A percentile compares a stretch with the other conserved stretches of the same genome.
These are phyloP conservation scores for Furcula furcula DNA, from an alignment of 2,888 invertebrate genomes.

Conservation along the genomic window DNA sequence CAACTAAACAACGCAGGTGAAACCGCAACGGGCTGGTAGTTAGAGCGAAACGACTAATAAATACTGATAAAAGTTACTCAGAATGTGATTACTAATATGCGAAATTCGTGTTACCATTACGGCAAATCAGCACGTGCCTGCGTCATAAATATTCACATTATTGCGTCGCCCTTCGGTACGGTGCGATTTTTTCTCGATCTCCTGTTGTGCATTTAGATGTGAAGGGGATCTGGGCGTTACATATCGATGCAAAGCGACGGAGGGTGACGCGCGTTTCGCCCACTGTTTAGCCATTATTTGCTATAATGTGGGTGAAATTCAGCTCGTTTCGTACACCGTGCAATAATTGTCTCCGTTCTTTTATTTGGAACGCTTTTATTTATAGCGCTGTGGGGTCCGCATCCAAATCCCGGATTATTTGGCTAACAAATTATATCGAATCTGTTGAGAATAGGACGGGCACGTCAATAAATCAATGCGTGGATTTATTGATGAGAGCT, in stretches of 20 bases:
- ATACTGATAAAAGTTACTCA: constrained; percentile 24
- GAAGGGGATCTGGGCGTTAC: constrained; percentile 72
- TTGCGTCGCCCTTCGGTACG: constrained; percentile 58
- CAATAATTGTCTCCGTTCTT: constrained; percentile 73
- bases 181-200: constrained; percentile 62
- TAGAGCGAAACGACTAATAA: background rate
- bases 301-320: constrained; percentile 79
- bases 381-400: constrained; percentile 48
- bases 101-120: constrained; percentile 71
- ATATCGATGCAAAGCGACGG: constrained; percentile 61
- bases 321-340: constrained; percentile 66
- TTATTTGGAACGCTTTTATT: constrained; percentile 59
- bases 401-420: constrained; percentile 78
- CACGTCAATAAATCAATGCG: constrained; percentile 75
- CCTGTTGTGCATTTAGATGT: constrained; percentile 76
- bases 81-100: constrained; percentile 70
- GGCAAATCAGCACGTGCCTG: constrained; percentile 73
- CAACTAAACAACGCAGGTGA: too few species aligned
- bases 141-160: constrained; percentile 78
- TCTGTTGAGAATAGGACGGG: constrained; percentile 73
- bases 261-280: constrained; percentile 65
- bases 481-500: constrained; percentile 70
- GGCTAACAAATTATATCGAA: constrained; percentile 80
- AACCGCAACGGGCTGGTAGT: too few species aligned
- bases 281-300: constrained; percentile 77